Base-by-base conservation (phyloP, 2,113 vertebrate genomes). In the Heterocephalus glaber region DNA sequence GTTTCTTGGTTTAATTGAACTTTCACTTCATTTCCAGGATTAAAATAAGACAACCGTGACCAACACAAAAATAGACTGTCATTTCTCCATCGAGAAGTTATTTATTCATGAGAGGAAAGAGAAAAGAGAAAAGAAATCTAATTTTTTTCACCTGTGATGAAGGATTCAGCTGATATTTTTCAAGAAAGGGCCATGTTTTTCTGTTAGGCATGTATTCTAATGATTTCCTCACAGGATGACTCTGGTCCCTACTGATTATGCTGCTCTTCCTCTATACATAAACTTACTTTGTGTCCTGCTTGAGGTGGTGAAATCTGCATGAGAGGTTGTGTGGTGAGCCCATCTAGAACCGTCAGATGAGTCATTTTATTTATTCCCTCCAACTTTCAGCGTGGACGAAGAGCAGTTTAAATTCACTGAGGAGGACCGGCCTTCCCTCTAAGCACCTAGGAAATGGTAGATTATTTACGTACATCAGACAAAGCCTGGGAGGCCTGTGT, bases 11-110 rank as follows among this genome's bases (percentile, higher is more conserved):
- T 89, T 89, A 82, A 74, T 5, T 38, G 33, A 84, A 11, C 24
- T 77, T 68, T 96, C 26, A 56, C 44, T 95, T 94, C 82, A 70
- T 95, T 94, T 88, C 20, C 12, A 96, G 28, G 22, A 74, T 89
- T 76, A 52, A 89, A 79, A 90, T n/a, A 79, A 93, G 65, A 92
- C 28, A 82, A 92, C 89, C 28, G 10, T 49, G 76, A 70, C 20
- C 44, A 81, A 2, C 5, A 44, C 38, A 86, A 68, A 94, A 89
- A 79, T 74, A 87, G 74, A 81, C 28, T 7, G 1, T 22, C 52
- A 13, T 72, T 89, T 92, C 74, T 81, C 38, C n/a, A 90, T 33
- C 66, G 80, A 44, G 56, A 90, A 86, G 22, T 66, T 90, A 72
- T 54, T 93, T 81, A 80, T 54, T 92, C 30, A 86, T 3, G 47